Conservation (phyloP, 2,113 vertebrate species). For the Hippolais icterina region DNA sequence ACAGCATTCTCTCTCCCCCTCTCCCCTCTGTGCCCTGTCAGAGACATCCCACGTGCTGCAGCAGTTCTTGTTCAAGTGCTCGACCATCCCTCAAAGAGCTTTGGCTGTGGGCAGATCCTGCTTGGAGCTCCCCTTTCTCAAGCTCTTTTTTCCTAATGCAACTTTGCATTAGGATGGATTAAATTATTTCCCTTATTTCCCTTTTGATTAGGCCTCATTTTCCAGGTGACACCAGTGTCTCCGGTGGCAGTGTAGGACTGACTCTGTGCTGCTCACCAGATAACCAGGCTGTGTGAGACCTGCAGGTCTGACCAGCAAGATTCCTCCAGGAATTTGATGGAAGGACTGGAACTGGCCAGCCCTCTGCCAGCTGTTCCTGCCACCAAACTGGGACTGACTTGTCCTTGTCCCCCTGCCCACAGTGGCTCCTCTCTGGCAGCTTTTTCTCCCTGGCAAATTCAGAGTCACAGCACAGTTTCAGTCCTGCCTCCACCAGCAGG, state of each 20-base stretch:
- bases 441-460: neutral
- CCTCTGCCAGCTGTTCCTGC: neutral
- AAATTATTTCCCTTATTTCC: neutral
- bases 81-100: accelerated
- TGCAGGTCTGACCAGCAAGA: neutral
- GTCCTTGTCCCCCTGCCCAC: neutral
- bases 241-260: neutral
- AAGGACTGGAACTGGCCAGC: neutral
- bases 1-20: no score
- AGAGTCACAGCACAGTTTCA: neutral
- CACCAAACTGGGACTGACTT: neutral
- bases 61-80: neutral
- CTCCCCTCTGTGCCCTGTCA: neutral
- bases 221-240: neutral
- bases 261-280: accelerated
- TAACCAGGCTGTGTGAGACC: neutral
- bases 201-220: neutral
- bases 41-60: neutral
- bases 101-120: neutral
- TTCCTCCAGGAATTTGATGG: neutral
- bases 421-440: neutral
- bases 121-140: neutral
- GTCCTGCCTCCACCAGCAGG: neutral
- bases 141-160: neutral
- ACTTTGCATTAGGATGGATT: neutral